Base-by-base conservation (phyloP, 2,797 vertebrate genomes). In the Trachurus trachurus region DNA sequence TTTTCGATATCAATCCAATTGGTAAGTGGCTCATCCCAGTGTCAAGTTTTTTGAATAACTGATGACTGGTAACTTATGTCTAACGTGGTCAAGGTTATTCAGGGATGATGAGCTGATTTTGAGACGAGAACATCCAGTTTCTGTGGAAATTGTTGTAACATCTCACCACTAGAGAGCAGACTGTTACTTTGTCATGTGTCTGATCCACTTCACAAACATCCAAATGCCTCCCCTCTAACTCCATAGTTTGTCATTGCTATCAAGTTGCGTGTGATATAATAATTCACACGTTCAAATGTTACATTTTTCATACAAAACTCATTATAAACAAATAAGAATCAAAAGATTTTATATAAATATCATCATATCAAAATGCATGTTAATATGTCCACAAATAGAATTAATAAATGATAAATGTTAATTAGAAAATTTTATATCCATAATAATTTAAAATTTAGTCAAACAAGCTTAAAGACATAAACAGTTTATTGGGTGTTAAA, bases 81-180 rank as follows among this genome's bases (percentile, higher is more conserved):
- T 10, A 40, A 52, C 44, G 13, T 37, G 6, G 4, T 56, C 42
- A 72, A 17, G 42, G 44, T 71, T 44, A 44, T 19, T 39, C n/a
- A 19, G 5, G 31, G 53, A 22, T 9, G 39, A 72, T 73, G 49
- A 70, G 34, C 63, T 10, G 34, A 60, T 67, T 42, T 22, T 62
- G 64, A 69, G 34, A 63, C 1, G 34, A 63, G 34, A 68, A 60
- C 34, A 65, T 44, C 40, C 39, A 64, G 40, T 59, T 66, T 52
- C 54, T 68, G 34, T 29, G 13, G 21, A 66, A 56, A n/a, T 66
- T 89, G 66, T 69, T 79, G 37, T 61, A 31, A 57, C 54, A 40
- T 78, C 49, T 80, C 68, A 76, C 94, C 95, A 94, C 92, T 93
- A 96, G 95, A 92, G 93, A 74, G 91, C 94, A 95, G 89, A 85